Percentiles rank a stretch among this genome's conserved stretches.
phyloP scores from a whole-genome alignment of 2,113 vertebrate species.

The Semnornis frantzii region DNA sequence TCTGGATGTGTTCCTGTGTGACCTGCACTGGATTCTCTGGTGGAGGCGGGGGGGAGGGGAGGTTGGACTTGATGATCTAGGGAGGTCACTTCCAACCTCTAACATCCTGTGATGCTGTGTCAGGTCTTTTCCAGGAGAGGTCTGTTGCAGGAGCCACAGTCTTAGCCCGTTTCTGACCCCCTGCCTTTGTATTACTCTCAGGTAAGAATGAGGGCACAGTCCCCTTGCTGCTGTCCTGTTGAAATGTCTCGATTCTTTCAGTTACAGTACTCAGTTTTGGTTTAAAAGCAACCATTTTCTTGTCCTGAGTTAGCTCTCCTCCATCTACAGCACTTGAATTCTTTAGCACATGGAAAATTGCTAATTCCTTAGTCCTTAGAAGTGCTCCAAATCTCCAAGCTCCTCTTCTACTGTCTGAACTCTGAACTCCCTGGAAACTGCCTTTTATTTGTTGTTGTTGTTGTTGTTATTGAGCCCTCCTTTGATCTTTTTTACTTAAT shows the following conservation, averaged over 20 bases:
- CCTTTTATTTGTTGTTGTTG: neutral
- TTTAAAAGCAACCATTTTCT: neutral
- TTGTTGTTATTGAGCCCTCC: neutral
- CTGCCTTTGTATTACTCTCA: neutral
- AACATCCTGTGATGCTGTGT: too few relatives aligned
- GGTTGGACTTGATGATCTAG: too few relatives aligned
- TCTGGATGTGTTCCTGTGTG: too few relatives aligned
- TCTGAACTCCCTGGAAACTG: slow-evolving; percentile 42
- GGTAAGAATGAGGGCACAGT: neutral
- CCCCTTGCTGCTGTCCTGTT: neutral
- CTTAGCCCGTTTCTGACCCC: neutral
- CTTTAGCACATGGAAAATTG: neutral
- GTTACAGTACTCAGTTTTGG: neutral
- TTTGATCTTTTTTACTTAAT: slow-evolving; percentile 64
- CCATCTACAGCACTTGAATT: neutral
- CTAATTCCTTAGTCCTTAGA: neutral
- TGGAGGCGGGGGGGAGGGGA: too few relatives aligned
- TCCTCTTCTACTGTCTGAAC: slow-evolving; percentile 30
- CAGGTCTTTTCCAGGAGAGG: neutral
- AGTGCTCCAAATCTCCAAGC: neutral
- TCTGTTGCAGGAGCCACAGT: neutral
- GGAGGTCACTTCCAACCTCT: too few relatives aligned
- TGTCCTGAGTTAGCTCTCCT: neutral
- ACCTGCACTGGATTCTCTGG: too few relatives aligned
- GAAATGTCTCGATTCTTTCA: neutral